Base-by-base conservation (phyloP, 2,113 vertebrate genomes). In the Poecile atricapillus region DNA sequence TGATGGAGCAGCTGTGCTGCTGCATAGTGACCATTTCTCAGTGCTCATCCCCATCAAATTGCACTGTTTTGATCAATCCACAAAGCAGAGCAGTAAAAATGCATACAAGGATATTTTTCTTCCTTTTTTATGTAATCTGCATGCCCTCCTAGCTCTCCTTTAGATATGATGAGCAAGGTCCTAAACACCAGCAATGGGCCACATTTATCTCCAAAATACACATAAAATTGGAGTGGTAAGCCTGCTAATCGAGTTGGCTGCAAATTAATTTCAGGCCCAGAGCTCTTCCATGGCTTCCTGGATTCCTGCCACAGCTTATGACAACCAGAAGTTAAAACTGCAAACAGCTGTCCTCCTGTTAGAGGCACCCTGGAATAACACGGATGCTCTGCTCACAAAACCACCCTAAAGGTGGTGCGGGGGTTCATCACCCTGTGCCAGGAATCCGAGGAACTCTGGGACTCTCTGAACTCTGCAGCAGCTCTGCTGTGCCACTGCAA, bases 361-460 rank as follows among this genome's bases (percentile, higher is more conserved):
- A 65, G 86, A 92, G 84, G 78, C 85, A 60, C 47, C 8, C 87
- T n/a, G 74, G 43, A 56, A 75, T 43, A 83, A 53, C 1, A 4
- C 2, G 44, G 75, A 49, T 3, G 7, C 1, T 4, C 43, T 18
- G 75, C 73, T 90, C 46, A 0, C 46, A 56, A 62, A 75, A 69
- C 8, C 37, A 77, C 70, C 84, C 89, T 15, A 46, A 44, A 89
- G 86, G 86, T 95, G 93, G 75, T 46, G 2, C 0, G 4, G 21
- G 64, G 87, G 68, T 71, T 91, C 76, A 59, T 24, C 3, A 0
- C n/a, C 37, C 83, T 2, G 3, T 7, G 69, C 31, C 85, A 70
- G 70, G 64, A 93, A 96, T 90, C 49, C 27, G 11, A 87, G 87
- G 75, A 90, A 95, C 87, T 87, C 8, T 79, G 84, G 65, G 79